Percentiles rank a stretch among this genome's conserved stretches.
Evolutionary conservation across 2,797 vertebrate species (phyloP).

Genomic region (Botia kubotai): DNA sequence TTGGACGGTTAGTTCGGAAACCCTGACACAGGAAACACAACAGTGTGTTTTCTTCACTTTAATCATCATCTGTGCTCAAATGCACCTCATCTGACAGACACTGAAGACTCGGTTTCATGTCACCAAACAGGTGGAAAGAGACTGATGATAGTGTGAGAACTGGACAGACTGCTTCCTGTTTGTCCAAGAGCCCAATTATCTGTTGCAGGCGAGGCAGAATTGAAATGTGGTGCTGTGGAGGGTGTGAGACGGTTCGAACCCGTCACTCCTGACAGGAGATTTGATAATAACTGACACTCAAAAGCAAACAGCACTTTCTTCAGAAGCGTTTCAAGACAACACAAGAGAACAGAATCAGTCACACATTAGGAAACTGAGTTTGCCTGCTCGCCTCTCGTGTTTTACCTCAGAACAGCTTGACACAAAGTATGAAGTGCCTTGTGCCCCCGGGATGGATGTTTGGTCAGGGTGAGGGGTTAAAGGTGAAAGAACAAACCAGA

Average conservation of each 20-base stretch:
- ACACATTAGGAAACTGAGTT: conserved; percentile 29
- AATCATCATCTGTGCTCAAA: not conserved
- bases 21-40: not conserved
- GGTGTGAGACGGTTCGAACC: conserved; percentile 21
- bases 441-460: conserved; percentile 10
- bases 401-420: not conserved
- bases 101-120: not conserved
- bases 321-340: conserved; percentile 3
- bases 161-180: conserved; percentile 29
- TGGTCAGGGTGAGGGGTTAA: conserved; percentile 54
- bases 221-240: conserved; percentile 22
- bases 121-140: conserved; percentile 4
- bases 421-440: not conserved
- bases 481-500: conserved; percentile 43
- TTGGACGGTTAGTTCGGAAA: not conserved
- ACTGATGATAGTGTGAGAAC: conserved; percentile 56
- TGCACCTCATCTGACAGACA: not conserved
- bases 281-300: conserved; percentile 54
- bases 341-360: conserved; percentile 13
- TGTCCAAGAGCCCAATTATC: conserved; percentile 34
- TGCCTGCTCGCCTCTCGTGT: not conserved
- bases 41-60: not conserved
- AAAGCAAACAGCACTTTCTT: not conserved
- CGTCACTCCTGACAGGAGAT: conserved; percentile 62
- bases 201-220: conserved; percentile 46